phyloP scores from a whole-genome alignment of 2,113 vertebrate species.

The Desmodus rotundus region DNA sequence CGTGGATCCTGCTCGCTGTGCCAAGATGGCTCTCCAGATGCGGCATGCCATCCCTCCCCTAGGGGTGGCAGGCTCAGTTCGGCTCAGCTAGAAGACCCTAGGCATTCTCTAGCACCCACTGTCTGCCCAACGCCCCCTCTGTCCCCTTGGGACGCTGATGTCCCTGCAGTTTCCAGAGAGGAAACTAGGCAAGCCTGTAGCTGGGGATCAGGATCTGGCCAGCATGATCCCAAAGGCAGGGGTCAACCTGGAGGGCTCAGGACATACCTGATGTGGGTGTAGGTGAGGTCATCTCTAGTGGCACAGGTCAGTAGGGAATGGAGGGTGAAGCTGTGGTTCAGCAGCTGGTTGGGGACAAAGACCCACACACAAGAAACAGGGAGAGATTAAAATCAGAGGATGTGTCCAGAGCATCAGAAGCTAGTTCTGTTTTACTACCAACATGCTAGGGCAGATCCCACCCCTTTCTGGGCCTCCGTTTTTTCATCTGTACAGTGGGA shows the following conservation, averaged over 20 bases:
- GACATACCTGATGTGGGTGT: conserved; percentile 82
- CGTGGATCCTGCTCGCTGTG: conserved; percentile 69
- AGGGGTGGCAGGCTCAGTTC: conserved; percentile 42
- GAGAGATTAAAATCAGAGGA: neutral
- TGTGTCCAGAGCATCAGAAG: neutral
- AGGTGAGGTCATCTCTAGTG: conserved; percentile 87
- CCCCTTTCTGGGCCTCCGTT: neutral
- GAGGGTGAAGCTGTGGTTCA: conserved; percentile 87
- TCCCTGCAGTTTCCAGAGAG: neutral
- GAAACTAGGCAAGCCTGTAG: neutral
- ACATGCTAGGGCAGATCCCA: neutral
- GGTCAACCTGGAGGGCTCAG: neutral
- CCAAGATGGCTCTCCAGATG: conserved; percentile 86
- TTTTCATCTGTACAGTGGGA: neutral
- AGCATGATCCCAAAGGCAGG: neutral
- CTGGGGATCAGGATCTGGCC: neutral
- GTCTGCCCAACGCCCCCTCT: neutral
- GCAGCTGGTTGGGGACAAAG: conserved; percentile 77
- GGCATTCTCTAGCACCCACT: neutral
- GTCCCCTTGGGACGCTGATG: neutral
- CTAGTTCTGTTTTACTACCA: neutral
- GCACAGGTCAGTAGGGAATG: conserved; percentile 83
- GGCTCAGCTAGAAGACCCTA: neutral
- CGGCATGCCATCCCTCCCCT: conserved; percentile 88
- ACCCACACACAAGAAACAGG: neutral